phyloP scores from a whole-genome alignment of 2,797 vertebrate genomes.

The Threskiornis aethiopicus region DNA sequence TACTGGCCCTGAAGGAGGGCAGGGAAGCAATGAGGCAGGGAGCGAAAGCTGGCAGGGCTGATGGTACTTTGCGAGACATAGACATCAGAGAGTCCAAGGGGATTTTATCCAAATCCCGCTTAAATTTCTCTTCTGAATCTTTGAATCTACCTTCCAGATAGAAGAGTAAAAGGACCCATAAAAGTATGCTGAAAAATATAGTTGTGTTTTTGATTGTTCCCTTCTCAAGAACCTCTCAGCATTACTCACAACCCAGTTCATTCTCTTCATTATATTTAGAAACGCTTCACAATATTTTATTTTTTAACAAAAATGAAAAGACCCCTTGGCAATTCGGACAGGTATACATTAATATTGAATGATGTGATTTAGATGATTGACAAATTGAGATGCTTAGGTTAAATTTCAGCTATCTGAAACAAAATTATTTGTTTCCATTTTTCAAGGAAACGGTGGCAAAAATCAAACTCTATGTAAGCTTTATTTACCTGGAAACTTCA shows the following conservation, averaged over 20 bases:
- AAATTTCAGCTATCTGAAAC: not conserved
- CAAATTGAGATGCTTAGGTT: not conserved
- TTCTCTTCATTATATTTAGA: not conserved
- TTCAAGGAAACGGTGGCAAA: not conserved
- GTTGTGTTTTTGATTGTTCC: not conserved
- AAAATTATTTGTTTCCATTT: not conserved
- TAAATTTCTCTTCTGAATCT: not conserved
- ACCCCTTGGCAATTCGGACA: not conserved
- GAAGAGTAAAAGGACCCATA: not conserved
- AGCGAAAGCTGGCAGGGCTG: rapidly evolving
- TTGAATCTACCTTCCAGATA: not conserved
- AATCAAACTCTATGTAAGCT: not conserved
- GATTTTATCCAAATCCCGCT: not conserved
- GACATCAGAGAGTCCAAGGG: not conserved
- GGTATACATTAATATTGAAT: not conserved
- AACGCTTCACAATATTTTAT: not conserved
- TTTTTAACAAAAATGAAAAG: not conserved
- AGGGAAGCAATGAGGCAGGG: not conserved
- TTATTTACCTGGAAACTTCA: not conserved
- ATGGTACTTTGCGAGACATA: not conserved
- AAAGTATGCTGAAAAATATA: not conserved
- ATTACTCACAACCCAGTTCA: not conserved
- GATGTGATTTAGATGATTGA: not conserved
- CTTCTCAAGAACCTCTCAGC: not conserved
- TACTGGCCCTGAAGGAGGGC: not conserved